Evolutionary conservation across 2,797 vertebrate species (phyloP), one percentile per base, ranked within the genome.

Genomic region (Odontamblyopus rebecca): DNA sequence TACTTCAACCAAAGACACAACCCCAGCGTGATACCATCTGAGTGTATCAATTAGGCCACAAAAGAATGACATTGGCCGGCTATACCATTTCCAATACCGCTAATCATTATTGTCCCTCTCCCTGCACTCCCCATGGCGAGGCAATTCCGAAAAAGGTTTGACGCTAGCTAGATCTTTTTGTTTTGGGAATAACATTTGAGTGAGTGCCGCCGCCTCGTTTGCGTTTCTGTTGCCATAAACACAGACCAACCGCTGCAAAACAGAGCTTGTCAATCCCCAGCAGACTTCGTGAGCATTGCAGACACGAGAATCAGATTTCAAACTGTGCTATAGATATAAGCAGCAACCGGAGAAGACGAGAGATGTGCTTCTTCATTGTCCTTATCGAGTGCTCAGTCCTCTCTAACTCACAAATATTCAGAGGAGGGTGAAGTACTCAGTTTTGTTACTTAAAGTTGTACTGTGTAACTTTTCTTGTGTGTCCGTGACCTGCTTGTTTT

Each of bases 241-340:
- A 92, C 80, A 80, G 67, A 89, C 88, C 81, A 85, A 78, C 84
- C 81, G 75, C 79, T 84, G 83, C 85, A 90, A 82, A 62, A 91
- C 85, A 78, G 83, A 64, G 83, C 78, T 88, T 90, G 89, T 92
- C 90, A 89, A 88, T 91, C 85, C 82, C 73, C 79, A 66, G 83
- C 79, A 85, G 86, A 89, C 71, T 82, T 78, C 75, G 67, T 67
- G 74, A 77, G 77, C 44, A 74, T 79, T 83, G 83, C 67, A 85
- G 85, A 88, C 77, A 50, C 50, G 11, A 76, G 85, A 89, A 82
- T 94, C 87, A 72, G 78, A 85, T 92, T 93, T 92, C 93, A 87
- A 89, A 83, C 85, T 82, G 80, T 63, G 87, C 76, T 50, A 62
- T 71, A 85, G 78, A 88, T 80, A 89, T 69, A 69, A 72, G 77